Conservation (phyloP, 2,113 vertebrate species). For the Otis tarda region DNA sequence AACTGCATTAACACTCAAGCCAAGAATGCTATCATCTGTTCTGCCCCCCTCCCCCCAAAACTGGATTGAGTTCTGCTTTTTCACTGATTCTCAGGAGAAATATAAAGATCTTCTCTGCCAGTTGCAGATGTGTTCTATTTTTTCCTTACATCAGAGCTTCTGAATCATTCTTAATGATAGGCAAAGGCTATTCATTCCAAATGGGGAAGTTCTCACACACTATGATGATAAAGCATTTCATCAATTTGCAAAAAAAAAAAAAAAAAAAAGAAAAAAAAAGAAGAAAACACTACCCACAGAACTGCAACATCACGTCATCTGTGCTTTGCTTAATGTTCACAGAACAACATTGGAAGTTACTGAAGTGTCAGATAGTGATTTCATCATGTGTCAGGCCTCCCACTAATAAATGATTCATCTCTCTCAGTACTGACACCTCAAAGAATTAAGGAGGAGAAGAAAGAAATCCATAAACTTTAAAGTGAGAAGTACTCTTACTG, state of each 20-base stretch:
- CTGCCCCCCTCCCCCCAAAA: no score
- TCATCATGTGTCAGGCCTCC: slow-evolving; percentile 53
- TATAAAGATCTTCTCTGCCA: not conserved
- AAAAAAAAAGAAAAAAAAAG: not conserved
- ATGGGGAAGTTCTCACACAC: slow-evolving; percentile 51
- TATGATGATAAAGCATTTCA: slow-evolving; percentile 67
- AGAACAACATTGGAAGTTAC: slow-evolving; percentile 32
- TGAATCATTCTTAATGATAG: slow-evolving; percentile 73
- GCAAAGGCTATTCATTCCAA: slow-evolving; percentile 69
- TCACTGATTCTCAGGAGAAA: not conserved
- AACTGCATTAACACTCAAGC: not conserved
- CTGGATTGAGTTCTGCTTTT: not conserved
- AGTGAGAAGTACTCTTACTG: slow-evolving; percentile 29
- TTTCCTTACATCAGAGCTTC: slow-evolving; percentile 30
- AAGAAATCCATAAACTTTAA: slow-evolving; percentile 59
- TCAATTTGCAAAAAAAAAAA: not conserved
- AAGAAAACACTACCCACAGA: slow-evolving; percentile 26
- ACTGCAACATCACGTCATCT: slow-evolving; percentile 45
- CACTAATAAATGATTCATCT: slow-evolving; percentile 72
- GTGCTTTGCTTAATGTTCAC: slow-evolving; percentile 44
- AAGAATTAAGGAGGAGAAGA: slow-evolving; percentile 15
- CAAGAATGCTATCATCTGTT: not conserved
- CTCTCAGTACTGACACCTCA: slow-evolving; percentile 19
- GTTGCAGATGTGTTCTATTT: slow-evolving; percentile 56
- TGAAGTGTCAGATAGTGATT: slow-evolving; percentile 60